Evolutionary conservation across 1,140 invertebrate species (phyloP).

Genomic region (Polypedilum pembai): DNA sequence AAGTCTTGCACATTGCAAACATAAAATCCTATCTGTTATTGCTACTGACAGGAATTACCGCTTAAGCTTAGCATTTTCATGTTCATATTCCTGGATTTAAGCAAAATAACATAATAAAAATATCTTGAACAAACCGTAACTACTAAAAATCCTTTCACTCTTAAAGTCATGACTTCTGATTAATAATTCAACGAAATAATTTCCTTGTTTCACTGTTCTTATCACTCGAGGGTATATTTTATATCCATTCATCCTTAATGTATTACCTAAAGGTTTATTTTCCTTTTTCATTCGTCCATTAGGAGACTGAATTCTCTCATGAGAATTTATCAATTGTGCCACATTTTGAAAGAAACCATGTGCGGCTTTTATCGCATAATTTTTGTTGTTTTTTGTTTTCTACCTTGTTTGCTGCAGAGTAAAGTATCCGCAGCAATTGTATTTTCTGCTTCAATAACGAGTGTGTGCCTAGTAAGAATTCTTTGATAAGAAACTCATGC

Average conservation of each 20-base stretch:
- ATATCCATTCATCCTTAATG: background rate
- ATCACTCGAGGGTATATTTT: background rate
- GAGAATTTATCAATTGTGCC: constrained; percentile 2
- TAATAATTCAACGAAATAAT: constrained; percentile 20
- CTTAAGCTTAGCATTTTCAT: too few species aligned
- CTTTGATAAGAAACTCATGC: background rate
- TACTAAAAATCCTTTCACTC: too few species aligned
- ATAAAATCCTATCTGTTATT: too few species aligned
- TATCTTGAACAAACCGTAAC: too few species aligned
- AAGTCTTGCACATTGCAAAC: too few species aligned
- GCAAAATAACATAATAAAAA: too few species aligned
- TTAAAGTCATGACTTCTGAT: background rate
- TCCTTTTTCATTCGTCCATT: background rate
- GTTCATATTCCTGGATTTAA: too few species aligned
- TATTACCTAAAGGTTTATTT: background rate
- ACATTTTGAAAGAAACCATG: background rate
- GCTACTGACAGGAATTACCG: too few species aligned
- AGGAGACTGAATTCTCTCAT: background rate
- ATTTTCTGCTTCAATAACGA: background rate
- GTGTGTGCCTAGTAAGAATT: background rate
- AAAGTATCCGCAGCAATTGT: background rate
- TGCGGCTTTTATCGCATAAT: background rate
- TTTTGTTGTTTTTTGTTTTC: background rate
- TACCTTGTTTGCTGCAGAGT: background rate
- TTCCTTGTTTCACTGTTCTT: background rate